phyloP scores from a whole-genome alignment of 2,113 vertebrate genomes.

The Entosphenus tridentatus region DNA sequence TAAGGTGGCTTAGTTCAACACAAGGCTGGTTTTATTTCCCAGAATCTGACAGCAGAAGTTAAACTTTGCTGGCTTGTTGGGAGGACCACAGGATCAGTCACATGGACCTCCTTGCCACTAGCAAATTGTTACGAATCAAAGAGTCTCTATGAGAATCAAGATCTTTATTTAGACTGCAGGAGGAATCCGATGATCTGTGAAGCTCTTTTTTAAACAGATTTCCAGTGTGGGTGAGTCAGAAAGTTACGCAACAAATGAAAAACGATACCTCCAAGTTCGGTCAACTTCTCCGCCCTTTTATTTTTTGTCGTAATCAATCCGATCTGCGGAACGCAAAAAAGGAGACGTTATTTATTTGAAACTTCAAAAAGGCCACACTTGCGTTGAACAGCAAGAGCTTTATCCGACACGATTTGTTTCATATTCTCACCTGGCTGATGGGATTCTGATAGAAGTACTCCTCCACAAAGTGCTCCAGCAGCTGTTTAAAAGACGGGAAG shows the following conservation, averaged over 20 bases:
- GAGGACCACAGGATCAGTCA: too few relatives aligned
- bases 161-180: not conserved
- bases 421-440: slow-evolving; percentile 61
- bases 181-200: too few relatives aligned
- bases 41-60: too few relatives aligned
- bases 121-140: not conserved
- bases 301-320: slow-evolving; percentile 77
- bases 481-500: slow-evolving; percentile 21
- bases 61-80: too few relatives aligned
- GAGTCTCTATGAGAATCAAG: not conserved
- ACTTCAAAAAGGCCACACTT: slow-evolving; percentile 9
- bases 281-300: slow-evolving; percentile 85
- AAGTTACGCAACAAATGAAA: not conserved
- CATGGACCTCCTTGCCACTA: too few relatives aligned
- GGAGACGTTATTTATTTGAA: not conserved
- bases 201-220: not conserved
- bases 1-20: too few relatives aligned
- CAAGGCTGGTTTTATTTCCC: too few relatives aligned
- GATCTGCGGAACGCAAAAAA: slow-evolving; percentile 26
- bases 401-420: not conserved
- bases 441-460: slow-evolving; percentile 98
- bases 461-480: slow-evolving; percentile 70
- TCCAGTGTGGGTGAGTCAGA: not conserved
- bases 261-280: slow-evolving; percentile 63
- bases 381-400: not conserved